Conservation (phyloP, 2,113 vertebrate genomes). For the Microcebus lehilahytsara region DNA sequence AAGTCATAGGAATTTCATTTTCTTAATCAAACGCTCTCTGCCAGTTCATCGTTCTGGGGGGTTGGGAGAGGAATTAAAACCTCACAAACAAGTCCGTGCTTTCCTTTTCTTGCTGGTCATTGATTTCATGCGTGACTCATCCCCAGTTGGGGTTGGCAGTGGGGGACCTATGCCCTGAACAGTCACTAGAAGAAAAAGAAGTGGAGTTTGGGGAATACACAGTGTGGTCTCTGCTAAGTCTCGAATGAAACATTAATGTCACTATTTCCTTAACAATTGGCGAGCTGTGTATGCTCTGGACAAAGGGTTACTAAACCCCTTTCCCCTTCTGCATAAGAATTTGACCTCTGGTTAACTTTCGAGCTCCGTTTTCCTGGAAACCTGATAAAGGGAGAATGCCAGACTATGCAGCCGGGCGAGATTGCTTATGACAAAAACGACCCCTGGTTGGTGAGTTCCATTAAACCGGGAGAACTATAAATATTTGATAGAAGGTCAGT, state of each 20-base stretch:
- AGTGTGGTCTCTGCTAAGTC: not conserved
- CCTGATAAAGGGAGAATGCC: conserved; percentile 75
- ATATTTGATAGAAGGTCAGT: not conserved
- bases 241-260: not conserved
- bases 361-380: conserved; percentile 73
- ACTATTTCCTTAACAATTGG: conserved; percentile 21
- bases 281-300: not conserved
- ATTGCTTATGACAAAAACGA: conserved; percentile 59
- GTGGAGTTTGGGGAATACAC: not conserved
- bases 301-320: conserved; percentile 30
- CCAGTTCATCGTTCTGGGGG: not conserved
- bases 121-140: not conserved
- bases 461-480: not conserved
- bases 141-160: too few relatives aligned
- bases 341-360: conserved; percentile 70
- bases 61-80: not conserved
- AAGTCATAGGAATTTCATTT: not conserved
- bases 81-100: not conserved
- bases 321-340: conserved; percentile 55
- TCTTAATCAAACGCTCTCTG: not conserved
- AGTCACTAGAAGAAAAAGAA: not conserved
- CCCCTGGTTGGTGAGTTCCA: conserved; percentile 3
- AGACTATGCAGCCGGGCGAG: conserved; percentile 55
- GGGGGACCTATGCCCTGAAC: not conserved
- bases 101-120: not conserved